Percentiles rank a stretch among this genome's conserved stretches.
Evolutionary conservation across 1,140 invertebrate species (phyloP).

Genomic region (Melanaphis sacchari): DNA sequence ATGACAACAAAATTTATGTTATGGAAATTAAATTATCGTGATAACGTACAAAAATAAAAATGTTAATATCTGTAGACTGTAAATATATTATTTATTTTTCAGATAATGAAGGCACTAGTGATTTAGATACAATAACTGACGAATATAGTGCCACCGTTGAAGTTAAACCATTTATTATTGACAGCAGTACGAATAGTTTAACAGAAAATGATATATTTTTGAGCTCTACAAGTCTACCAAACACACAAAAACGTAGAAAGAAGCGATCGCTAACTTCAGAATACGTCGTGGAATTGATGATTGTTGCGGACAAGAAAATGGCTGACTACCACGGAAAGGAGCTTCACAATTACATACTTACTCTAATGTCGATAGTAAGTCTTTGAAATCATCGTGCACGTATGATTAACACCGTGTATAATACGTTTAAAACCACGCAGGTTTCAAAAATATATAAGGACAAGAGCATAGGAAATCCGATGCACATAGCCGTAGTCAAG

Average conservation of each 20-base stretch:
- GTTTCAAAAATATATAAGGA: slow-evolving; percentile 81
- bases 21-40: too few species aligned
- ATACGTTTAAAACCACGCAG: slow-evolving; percentile 63
- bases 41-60: not conserved
- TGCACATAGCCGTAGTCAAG: slow-evolving; percentile 79
- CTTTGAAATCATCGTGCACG: not conserved
- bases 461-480: slow-evolving; percentile 80
- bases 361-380: slow-evolving; percentile 80
- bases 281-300: slow-evolving; percentile 79
- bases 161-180: not conserved
- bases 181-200: not conserved
- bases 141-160: not conserved
- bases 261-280: slow-evolving; percentile 66
- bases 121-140: slow-evolving; percentile 24
- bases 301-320: slow-evolving; percentile 83
- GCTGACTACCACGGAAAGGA: slow-evolving; percentile 72
- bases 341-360: slow-evolving; percentile 77
- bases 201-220: not conserved
- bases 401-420: not conserved
- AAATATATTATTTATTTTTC: not conserved
- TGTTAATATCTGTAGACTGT: not conserved
- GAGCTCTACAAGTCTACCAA: not conserved
- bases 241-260: slow-evolving; percentile 25
- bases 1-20: not conserved
- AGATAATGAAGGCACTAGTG: slow-evolving; percentile 19